Base-by-base conservation (phyloP, 2,888 invertebrate genomes). In the Lasioglossum lativentre region DNA sequence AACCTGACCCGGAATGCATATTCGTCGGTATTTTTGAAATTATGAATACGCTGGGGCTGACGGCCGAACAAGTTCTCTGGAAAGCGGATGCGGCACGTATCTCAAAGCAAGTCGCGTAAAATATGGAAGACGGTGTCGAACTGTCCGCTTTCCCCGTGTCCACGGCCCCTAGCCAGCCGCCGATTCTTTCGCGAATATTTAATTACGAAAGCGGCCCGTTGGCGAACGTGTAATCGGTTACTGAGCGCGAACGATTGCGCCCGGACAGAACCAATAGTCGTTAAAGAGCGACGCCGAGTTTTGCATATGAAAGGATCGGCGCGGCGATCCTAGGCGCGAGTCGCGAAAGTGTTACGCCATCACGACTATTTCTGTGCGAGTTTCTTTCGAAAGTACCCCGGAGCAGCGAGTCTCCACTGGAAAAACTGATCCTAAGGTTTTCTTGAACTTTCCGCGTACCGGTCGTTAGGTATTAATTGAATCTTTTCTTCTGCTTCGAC, bases 271-370 rank as follows among this genome's bases (percentile, higher is more conserved):
- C 16, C 42, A 10, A 30, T 27, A n/a, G 16, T 68, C 42, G 30
- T 82, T 71, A 71, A 76, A 76, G 42, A 42, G 47, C 14, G 38
- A n/a, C 63, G 30, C 0, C 40, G 27, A 42, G 5, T 83, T 83
- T 52, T 72, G 82, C 83, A 80, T 83, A 80, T 72, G 83, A 83
- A 83, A 83, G 66, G 42, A 78, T 6, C 59, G 14, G 14, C 52
- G 42, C 59, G 14, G 14, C 52, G 42, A 30, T 75, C 30, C 40
- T 27, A 47, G 4, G 3, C 19, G 16, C 30, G 14, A 16, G 4
- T 40, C 63, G 47, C 40, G 74, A 80, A 82, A 75, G 70, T 40
- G 74, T 47, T 75, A 45, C 72, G 72, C 8, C 66, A 34, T 16
- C 66, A 10, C 66, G 63, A 63, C 16, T 30, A 63, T 63, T 63